phyloP scores from a whole-genome alignment of 1,140 invertebrate genomes.

The Idris sp. region DNA sequence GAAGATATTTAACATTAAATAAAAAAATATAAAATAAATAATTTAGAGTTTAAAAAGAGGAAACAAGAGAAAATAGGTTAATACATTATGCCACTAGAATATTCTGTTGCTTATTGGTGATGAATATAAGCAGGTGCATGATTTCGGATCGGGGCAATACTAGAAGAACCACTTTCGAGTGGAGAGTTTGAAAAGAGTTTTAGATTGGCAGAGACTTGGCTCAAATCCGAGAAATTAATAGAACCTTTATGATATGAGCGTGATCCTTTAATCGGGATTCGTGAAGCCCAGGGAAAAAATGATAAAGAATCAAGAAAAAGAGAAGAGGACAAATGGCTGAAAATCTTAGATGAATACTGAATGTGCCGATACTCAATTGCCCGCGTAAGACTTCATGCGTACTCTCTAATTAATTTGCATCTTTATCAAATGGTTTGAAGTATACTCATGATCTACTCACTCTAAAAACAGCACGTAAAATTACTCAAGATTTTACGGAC shows the following conservation, averaged over 20 bases:
- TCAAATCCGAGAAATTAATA: slow-evolving; percentile 54
- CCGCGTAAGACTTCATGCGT: slow-evolving; percentile 19
- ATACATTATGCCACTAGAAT: too few relatives aligned
- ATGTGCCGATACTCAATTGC: slow-evolving; percentile 18
- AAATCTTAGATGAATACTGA: slow-evolving; percentile 46
- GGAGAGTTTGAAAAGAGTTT: slow-evolving; percentile 23
- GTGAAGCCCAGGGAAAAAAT: slow-evolving; percentile 13
- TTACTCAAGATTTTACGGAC: too few relatives aligned
- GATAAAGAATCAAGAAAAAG: slow-evolving; percentile 32
- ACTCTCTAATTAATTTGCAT: slow-evolving; percentile 59
- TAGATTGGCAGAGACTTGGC: slow-evolving; percentile 35
- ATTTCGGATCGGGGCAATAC: too few relatives aligned
- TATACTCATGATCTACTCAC: slow-evolving; percentile 44
- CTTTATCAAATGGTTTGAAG: slow-evolving; percentile 55
- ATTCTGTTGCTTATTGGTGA: too few relatives aligned
- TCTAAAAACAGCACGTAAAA: too few relatives aligned
- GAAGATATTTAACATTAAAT: too few relatives aligned
- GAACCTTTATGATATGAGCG: slow-evolving; percentile 45
- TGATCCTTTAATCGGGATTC: slow-evolving; percentile 42
- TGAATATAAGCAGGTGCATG: too few relatives aligned
- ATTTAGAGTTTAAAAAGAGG: too few relatives aligned
- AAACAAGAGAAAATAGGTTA: too few relatives aligned
- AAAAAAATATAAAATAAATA: too few relatives aligned
- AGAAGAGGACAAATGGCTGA: slow-evolving; percentile 37
- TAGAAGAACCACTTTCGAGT: slow-evolving; percentile 36